Evolutionary conservation across 2,797 vertebrate species (phyloP).

Genomic region (Enteromius viviparus): DNA sequence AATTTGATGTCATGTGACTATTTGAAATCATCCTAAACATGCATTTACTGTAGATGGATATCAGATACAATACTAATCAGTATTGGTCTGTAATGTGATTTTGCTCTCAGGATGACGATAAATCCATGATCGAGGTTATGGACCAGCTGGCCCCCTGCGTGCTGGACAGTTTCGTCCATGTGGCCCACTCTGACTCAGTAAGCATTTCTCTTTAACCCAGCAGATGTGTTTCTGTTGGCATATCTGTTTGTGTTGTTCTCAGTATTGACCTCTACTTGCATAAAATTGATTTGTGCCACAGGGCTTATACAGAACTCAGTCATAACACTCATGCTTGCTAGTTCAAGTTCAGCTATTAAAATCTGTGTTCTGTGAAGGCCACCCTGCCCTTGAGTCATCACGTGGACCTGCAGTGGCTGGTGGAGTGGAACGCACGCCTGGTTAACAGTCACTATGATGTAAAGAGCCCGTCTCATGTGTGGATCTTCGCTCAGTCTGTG

Average conservation of each 20-base stretch:
- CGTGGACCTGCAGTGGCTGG: conserved; percentile 96
- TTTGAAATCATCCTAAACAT: not conserved
- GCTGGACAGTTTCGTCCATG: conserved; percentile 96
- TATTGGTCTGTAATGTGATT: conserved; percentile 20
- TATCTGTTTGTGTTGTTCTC: not conserved
- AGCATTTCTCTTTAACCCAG: conserved; percentile 63
- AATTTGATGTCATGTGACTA: not conserved
- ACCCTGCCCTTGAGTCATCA: conserved; percentile 89
- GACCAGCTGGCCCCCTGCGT: conserved; percentile 96
- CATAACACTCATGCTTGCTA: not conserved
- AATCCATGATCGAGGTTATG: conserved; percentile 98
- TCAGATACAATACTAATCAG: not conserved
- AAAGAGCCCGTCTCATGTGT: conserved; percentile 97
- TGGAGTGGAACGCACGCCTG: conserved; percentile 95
- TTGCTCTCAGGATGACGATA: conserved; percentile 89
- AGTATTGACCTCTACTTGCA: not conserved
- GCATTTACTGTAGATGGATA: not conserved
- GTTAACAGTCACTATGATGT: conserved; percentile 98
- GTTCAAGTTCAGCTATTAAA: conserved; percentile 7
- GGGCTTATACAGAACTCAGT: not conserved
- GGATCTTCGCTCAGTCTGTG: conserved; percentile 97
- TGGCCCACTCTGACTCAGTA: conserved; percentile 94
- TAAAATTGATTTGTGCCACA: not conserved
- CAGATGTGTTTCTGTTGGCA: conserved; percentile 42
- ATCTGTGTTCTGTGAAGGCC: conserved; percentile 72